Conservation (phyloP, 2,888 invertebrate genomes). For the Stomorhina lunata region DNA sequence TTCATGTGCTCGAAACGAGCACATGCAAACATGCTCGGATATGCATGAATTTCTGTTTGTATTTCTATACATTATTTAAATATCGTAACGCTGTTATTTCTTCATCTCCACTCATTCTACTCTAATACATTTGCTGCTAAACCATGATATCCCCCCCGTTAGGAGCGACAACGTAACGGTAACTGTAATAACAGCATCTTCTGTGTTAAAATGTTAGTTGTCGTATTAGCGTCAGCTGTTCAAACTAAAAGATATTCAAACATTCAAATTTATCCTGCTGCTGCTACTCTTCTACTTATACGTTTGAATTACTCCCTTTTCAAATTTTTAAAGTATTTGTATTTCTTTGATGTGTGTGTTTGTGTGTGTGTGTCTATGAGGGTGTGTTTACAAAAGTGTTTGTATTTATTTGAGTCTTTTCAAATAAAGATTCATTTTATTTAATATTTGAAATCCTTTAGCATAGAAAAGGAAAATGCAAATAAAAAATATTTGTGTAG, state of each 20-base stretch:
- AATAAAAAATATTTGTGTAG: slow-evolving; percentile 7
- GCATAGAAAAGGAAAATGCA: slow-evolving; percentile 3
- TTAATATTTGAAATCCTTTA: slow-evolving; percentile 41
- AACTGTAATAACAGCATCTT: slow-evolving; percentile 16
- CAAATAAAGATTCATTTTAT: slow-evolving; percentile 46
- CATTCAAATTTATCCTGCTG: slow-evolving; percentile 8
- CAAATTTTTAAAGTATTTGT: too few species aligned
- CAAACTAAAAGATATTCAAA: slow-evolving; percentile 47
- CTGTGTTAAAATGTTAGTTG: slow-evolving; percentile 52
- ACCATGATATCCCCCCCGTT: background rate
- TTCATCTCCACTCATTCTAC: background rate
- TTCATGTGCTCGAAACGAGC: slow-evolving; percentile 18
- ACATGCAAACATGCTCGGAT: slow-evolving; percentile 11
- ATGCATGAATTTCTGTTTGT: slow-evolving; percentile 26
- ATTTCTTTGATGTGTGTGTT: background rate
- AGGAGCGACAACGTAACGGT: background rate
- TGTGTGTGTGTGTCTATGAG: background rate
- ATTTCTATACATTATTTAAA: slow-evolving; percentile 30
- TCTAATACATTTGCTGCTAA: background rate
- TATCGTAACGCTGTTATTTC: slow-evolving; percentile 17
- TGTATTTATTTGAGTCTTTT: slow-evolving; percentile 19
- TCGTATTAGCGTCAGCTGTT: slow-evolving; percentile 63
- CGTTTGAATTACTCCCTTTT: background rate
- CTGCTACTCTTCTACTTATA: background rate
- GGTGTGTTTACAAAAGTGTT: too few species aligned